phyloP scores from a whole-genome alignment of 2,113 vertebrate genomes.

The Callocephalon fimbriatum region DNA sequence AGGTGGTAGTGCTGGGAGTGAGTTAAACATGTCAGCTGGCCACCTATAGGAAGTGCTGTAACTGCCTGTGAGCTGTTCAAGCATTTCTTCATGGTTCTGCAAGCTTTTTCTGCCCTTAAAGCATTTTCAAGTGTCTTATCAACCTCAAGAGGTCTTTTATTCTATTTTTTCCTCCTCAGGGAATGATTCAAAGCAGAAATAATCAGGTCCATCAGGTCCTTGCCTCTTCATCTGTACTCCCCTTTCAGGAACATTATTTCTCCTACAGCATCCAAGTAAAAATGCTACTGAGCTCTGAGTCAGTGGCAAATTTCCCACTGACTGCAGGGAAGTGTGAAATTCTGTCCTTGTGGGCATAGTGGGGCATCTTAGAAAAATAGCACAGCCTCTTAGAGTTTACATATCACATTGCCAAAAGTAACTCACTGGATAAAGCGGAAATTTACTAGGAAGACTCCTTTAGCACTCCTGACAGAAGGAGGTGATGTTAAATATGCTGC shows the following conservation, averaged over 20 bases:
- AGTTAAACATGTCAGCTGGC: not conserved
- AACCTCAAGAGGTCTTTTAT: not conserved
- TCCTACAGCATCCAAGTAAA: not conserved
- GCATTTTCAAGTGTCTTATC: not conserved
- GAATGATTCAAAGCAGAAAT: not conserved
- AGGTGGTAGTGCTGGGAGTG: not conserved
- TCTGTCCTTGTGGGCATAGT: rapidly evolving
- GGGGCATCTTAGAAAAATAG: not conserved
- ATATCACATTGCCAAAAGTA: rapidly evolving
- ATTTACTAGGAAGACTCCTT: not conserved
- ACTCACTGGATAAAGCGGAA: not conserved
- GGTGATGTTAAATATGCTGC: not conserved
- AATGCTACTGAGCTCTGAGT: not conserved
- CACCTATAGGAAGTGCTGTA: not conserved
- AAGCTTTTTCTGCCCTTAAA: not conserved
- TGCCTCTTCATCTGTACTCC: not conserved
- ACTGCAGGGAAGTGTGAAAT: not conserved
- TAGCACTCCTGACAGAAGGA: not conserved
- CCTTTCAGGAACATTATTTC: not conserved
- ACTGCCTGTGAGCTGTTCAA: not conserved
- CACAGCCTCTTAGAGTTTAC: not conserved
- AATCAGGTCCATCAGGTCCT: not conserved
- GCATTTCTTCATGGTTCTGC: not conserved
- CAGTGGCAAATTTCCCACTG: not conserved
- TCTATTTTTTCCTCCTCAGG: not conserved